Conservation (phyloP, 2,888 invertebrate species). For the Phasia obesa region DNA sequence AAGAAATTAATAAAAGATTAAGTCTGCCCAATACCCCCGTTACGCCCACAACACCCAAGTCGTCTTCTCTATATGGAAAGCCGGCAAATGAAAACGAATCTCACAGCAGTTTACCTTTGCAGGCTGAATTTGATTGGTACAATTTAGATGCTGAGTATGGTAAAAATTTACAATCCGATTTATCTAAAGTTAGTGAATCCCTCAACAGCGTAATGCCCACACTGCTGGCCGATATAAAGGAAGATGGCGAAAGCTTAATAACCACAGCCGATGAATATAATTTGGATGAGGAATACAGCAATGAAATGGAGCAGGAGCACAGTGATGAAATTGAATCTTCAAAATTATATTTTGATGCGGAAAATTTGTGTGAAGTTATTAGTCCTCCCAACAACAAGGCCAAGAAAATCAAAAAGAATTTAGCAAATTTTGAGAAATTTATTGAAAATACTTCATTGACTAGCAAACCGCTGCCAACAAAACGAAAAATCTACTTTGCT, state of each 20-base stretch:
- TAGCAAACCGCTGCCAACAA: slow-evolving; percentile 80
- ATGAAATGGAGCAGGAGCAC: slow-evolving; percentile 60
- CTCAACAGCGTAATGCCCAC: slow-evolving; percentile 70
- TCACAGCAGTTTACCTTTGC: slow-evolving; percentile 77
- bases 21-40: slow-evolving; percentile 76
- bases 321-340: too few relatives aligned
- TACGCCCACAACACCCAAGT: slow-evolving; percentile 73
- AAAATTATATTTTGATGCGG: too few relatives aligned
- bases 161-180: slow-evolving; percentile 72
- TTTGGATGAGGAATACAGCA: slow-evolving; percentile 80
- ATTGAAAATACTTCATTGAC: slow-evolving; percentile 77
- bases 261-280: slow-evolving; percentile 81
- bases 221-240: slow-evolving; percentile 76
- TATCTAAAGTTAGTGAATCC: slow-evolving; percentile 73
- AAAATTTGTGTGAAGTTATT: slow-evolving; percentile 64
- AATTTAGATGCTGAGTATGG: slow-evolving; percentile 82
- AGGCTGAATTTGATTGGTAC: slow-evolving; percentile 83
- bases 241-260: slow-evolving; percentile 75
- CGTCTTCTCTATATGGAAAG: slow-evolving; percentile 41
- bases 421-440: slow-evolving; percentile 80
- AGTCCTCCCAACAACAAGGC: slow-evolving; percentile 70
- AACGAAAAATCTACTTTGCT: slow-evolving; percentile 81
- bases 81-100: slow-evolving; percentile 47
- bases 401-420: slow-evolving; percentile 76
- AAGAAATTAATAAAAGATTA: slow-evolving; percentile 81